These are phyloP conservation scores for Protomyctophum bolini DNA, from an alignment of 2,113 vertebrate genomes.

Conservation along the genomic window DNA sequence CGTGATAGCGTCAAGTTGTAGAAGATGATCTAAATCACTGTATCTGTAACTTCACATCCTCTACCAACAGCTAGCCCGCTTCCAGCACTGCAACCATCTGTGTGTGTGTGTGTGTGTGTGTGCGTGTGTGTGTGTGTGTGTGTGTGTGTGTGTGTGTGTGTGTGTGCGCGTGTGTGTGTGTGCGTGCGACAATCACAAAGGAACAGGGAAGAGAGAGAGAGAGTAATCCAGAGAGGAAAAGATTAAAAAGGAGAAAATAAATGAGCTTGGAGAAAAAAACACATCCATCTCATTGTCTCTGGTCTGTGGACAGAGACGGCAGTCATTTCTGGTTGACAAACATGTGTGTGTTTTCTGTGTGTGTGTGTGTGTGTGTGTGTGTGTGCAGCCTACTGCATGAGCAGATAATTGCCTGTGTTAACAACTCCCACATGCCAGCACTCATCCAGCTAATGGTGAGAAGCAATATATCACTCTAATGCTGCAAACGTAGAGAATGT, in stretches of 20 bases:
- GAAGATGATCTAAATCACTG: not conserved
- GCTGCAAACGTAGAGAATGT: no score
- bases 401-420: no score
- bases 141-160: not conserved
- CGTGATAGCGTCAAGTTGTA: not conserved
- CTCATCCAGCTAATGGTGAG: no score
- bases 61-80: no score
- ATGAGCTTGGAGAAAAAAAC: no score
- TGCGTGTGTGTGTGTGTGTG: not conserved
- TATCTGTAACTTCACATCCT: not conserved
- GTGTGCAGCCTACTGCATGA: no score
- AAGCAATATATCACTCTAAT: no score
- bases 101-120: not conserved
- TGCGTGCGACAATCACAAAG: not conserved
- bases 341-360: not conserved
- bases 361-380: no score
- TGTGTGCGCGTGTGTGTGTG: not conserved
- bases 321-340: conserved; percentile 6
- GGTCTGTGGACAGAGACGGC: no score
- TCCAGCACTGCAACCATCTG: not conserved
- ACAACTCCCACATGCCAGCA: no score
- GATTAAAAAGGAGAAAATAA: not conserved
- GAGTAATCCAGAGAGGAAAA: conserved; percentile 1
- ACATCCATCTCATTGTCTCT: no score
- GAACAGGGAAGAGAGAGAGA: no score